Evolutionary conservation across 2,113 vertebrate species (phyloP).

Genomic region (Platycercus adscitus): DNA sequence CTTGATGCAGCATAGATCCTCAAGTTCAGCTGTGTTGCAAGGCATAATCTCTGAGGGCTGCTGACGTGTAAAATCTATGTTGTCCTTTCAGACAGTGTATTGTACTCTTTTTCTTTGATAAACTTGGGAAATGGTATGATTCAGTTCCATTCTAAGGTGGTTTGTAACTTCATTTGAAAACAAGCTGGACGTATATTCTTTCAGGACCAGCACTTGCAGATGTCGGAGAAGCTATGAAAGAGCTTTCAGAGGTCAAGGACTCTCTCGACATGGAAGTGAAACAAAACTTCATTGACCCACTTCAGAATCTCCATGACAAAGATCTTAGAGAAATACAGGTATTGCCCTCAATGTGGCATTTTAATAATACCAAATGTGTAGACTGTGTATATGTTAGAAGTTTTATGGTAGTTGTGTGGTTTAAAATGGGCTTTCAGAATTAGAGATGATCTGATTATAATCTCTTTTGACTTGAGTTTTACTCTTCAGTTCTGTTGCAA

Average conservation of each 20-base stretch:
- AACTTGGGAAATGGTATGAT: not conserved
- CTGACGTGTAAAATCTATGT: not conserved
- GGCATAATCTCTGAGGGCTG: not conserved
- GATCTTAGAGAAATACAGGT: conserved; percentile 98
- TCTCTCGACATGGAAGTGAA: conserved; percentile 98
- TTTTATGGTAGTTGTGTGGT: not conserved
- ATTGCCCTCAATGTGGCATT: not conserved
- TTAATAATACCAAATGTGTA: not conserved
- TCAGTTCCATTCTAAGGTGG: not conserved
- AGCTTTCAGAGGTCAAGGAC: conserved; percentile 96
- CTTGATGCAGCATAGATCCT: not conserved
- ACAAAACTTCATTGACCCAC: conserved; percentile 97
- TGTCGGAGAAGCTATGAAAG: conserved; percentile 91
- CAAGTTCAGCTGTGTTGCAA: not conserved
- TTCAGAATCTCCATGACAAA: conserved; percentile 97
- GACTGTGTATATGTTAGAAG: not conserved
- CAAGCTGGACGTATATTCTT: not conserved
- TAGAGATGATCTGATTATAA: not conserved
- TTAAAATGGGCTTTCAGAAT: not conserved
- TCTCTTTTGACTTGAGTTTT: not conserved
- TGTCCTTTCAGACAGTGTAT: not conserved
- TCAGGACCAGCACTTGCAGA: conserved; percentile 90
- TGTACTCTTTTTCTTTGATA: not conserved
- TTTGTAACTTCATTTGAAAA: not conserved
- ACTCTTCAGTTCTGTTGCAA: not conserved